Evolutionary conservation across 2,113 vertebrate species (phyloP).

Genomic region (Rhagologus leucostigma): DNA sequence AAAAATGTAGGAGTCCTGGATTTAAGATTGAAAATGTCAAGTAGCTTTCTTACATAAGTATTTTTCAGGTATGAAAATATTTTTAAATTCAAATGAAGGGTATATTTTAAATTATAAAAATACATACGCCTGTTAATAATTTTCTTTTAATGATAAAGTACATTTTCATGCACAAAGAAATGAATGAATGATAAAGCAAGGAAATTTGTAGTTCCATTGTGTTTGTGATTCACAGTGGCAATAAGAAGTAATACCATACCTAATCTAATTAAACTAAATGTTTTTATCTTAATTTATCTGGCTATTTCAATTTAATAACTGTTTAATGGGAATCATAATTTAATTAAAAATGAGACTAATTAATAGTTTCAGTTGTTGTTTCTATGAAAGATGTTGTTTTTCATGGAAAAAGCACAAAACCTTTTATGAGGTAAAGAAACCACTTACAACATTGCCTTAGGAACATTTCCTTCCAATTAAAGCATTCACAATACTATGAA

Average conservation of each 20-base stretch:
- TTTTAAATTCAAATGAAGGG: background rate
- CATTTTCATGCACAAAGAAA: background rate
- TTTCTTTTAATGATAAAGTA: background rate
- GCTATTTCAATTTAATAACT: conserved; percentile 58
- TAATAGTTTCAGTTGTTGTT: conserved; percentile 61
- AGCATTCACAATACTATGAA: background rate
- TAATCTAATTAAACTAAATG: conserved; percentile 67
- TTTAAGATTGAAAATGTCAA: background rate
- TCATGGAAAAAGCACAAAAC: background rate
- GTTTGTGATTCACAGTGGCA: conserved; percentile 19
- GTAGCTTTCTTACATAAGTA: background rate
- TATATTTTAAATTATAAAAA: background rate
- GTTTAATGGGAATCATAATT: conserved; percentile 42
- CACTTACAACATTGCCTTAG: conserved; percentile 1
- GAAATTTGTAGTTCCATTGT: background rate
- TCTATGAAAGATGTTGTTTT: conserved; percentile 44
- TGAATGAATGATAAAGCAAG: background rate
- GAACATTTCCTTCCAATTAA: background rate
- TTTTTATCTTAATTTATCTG: conserved; percentile 59
- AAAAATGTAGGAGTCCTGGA: background rate
- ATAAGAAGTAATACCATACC: conserved; percentile 32
- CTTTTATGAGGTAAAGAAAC: conserved; percentile 32
- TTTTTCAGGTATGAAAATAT: background rate
- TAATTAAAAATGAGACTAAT: conserved; percentile 69
- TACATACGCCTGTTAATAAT: background rate